Conservation (phyloP, 2,797 vertebrate genomes). For the Propithecus perrieri region DNA sequence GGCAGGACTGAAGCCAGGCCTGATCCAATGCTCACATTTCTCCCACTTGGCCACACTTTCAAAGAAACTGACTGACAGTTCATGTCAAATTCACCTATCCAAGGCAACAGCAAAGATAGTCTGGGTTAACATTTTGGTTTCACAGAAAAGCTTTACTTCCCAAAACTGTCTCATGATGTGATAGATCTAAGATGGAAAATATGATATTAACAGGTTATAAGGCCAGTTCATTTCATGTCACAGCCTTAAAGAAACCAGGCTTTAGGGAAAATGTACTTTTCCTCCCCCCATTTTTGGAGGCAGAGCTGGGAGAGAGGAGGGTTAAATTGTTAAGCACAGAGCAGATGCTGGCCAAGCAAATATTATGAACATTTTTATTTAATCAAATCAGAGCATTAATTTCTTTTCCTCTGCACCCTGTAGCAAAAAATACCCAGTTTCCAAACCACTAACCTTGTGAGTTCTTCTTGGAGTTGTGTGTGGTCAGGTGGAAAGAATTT, state of each 20-base stretch:
- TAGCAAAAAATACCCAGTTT: background rate
- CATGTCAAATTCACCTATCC: background rate
- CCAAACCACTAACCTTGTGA: slow-evolving; percentile 92
- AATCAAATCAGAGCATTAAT: background rate
- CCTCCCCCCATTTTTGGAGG: background rate
- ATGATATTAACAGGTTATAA: background rate
- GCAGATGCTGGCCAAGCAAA: background rate
- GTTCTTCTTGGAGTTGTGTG: slow-evolving; percentile 94
- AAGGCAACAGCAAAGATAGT: background rate
- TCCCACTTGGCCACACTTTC: background rate
- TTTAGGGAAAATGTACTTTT: background rate
- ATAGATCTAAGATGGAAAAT: background rate
- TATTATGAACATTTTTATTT: background rate
- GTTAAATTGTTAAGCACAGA: background rate
- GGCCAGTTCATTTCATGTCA: rapidly evolving
- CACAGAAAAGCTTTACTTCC: background rate
- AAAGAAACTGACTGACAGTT: background rate
- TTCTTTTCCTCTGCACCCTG: background rate
- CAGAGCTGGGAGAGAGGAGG: background rate
- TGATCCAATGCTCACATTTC: too few species aligned
- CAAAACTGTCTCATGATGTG: background rate
- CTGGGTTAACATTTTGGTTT: background rate
- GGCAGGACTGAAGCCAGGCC: background rate
- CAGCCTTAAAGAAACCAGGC: background rate
- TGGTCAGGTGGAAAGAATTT: slow-evolving; percentile 98